Evolutionary conservation across 2,113 vertebrate species (phyloP).

Genomic region (Prionailurus viverrinus): DNA sequence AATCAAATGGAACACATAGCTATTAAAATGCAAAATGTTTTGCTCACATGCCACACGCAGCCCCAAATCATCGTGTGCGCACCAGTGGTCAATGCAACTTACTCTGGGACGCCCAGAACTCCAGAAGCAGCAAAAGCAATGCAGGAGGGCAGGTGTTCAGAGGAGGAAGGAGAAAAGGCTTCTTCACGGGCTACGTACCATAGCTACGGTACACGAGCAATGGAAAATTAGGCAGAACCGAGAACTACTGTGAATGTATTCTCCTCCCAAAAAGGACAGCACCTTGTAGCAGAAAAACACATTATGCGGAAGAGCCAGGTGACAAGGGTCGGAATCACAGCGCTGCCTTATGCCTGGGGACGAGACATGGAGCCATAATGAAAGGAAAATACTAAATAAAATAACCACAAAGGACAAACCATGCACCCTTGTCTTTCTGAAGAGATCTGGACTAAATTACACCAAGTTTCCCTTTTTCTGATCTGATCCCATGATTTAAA

Average conservation of each 20-base stretch:
- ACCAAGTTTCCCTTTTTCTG: neutral
- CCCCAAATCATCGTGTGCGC: neutral
- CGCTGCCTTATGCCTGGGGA: neutral
- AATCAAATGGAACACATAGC: neutral
- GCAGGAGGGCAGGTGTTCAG: neutral
- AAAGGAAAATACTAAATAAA: neutral
- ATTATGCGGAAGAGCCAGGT: neutral
- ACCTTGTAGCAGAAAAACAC: neutral
- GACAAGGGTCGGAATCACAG: neutral
- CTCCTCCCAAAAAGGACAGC: neutral
- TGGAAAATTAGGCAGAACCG: neutral
- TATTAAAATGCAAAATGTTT: neutral
- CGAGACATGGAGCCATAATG: neutral
- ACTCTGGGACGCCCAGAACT: neutral
- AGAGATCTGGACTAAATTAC: neutral
- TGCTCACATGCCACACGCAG: neutral
- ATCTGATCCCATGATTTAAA: neutral
- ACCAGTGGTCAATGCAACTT: neutral
- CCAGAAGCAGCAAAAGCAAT: neutral
- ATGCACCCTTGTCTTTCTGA: neutral
- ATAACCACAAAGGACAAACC: neutral
- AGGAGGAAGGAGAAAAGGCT: neutral
- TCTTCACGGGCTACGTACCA: fast-evolving
- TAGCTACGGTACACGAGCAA: fast-evolving
- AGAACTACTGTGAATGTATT: neutral